These are phyloP conservation scores for Cyanocitta stelleri DNA, from an alignment of 2,113 vertebrate species.

Conservation along the genomic window DNA sequence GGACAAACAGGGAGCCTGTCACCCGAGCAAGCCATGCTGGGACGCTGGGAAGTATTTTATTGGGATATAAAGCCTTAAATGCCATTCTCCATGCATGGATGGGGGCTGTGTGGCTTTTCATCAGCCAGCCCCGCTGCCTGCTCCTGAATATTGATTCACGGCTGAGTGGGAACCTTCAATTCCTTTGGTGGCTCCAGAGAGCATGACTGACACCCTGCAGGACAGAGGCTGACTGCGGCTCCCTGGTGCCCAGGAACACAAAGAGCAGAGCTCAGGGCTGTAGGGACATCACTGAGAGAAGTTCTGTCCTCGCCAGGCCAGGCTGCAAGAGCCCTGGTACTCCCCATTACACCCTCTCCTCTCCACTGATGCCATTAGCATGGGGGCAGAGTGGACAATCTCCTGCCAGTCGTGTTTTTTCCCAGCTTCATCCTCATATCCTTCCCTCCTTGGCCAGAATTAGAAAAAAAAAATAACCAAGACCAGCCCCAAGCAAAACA, in stretches of 20 bases:
- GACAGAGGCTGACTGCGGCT: not conserved
- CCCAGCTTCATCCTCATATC: not conserved
- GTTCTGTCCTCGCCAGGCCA: not conserved
- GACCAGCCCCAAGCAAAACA: not conserved
- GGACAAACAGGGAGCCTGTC: conserved; percentile 1
- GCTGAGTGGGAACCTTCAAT: not conserved
- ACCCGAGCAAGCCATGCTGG: not conserved
- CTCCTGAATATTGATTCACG: not conserved
- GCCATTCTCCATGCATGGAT: not conserved
- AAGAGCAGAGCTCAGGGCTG: not conserved
- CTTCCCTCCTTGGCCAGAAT: not conserved
- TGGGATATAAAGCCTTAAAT: conserved; percentile 22
- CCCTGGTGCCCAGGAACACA: not conserved
- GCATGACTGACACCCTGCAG: not conserved
- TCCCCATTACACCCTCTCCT: not conserved
- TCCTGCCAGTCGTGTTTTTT: not conserved
- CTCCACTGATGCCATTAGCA: not conserved
- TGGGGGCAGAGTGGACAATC: not conserved
- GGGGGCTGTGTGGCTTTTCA: not conserved
- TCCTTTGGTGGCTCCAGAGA: not conserved
- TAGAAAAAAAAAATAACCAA: not conserved
- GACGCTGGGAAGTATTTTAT: not conserved
- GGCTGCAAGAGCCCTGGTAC: not conserved
- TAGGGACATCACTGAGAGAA: not conserved
- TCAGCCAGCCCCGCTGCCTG: not conserved